Base-by-base conservation (phyloP, 2,888 invertebrate genomes). In the Agrotis clavis region DNA sequence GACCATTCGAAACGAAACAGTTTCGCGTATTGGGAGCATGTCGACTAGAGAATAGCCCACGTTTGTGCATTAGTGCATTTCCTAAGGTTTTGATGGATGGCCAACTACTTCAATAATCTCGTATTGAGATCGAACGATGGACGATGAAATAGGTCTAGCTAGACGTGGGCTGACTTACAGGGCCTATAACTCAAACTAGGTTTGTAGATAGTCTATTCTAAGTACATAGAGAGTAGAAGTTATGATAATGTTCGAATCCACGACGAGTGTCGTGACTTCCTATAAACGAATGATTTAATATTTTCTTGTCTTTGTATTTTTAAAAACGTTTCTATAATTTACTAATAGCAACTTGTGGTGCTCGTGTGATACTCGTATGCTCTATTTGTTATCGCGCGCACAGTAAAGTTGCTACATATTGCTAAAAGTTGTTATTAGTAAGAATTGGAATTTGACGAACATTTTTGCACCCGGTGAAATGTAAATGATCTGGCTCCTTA, bases 41-140 rank as follows among this genome's bases (percentile, higher is more conserved):
- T 77, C 71, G 47, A 66, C 48, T 65, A 25, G 51, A 57, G 45
- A 81, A 81, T 67, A 61, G 59, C 59, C 48, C 53, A 70, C 47
- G 63, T 64, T 77, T 35, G 48, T 67, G 59, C 54, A 71, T 64
- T 77, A 25, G 48, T 67, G 59, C 54, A 71, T 71, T 77, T 78
- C 47, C 71, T 21, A 41, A 75, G 81, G 14, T 54, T 66, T 82
- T 82, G 79, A 82, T 56, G 41, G 47, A 79, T 67, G n/a, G 25
- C 56, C 35, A 19, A 47, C 65, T 25, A 41, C 35, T 69, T 16
- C 30, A 48, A 82, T 70, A 77, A 82, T 82, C 64, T 53, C 19
- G 30, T 61, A 64, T 70, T 51, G 5, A 56, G 45, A 61, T 63
- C 35, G 7, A 54, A 60, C n/a, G 54, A 21, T 53, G 25, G 21